phyloP scores from a whole-genome alignment of 1,140 invertebrate genomes.

The Pteromalus puparum region DNA sequence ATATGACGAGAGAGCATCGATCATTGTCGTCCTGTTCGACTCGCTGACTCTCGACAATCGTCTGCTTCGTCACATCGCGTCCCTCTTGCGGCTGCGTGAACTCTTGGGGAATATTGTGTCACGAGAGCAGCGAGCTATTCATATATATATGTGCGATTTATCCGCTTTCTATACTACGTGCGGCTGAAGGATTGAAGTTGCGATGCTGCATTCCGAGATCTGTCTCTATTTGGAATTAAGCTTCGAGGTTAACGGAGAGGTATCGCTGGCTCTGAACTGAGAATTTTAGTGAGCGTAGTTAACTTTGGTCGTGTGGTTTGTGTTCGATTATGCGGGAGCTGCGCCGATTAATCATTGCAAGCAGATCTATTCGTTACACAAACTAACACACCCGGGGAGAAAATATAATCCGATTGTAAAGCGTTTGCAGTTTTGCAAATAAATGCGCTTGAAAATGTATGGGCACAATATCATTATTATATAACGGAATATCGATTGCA shows the following conservation, averaged over 20 bases:
- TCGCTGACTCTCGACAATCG: slow-evolving; percentile 33
- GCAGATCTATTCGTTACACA: too few species aligned
- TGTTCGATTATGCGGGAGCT: too few species aligned
- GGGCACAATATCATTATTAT: too few species aligned
- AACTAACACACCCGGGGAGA: too few species aligned
- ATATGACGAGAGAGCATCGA: slow-evolving; percentile 15
- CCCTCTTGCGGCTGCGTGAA: too few species aligned
- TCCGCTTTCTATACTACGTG: background rate
- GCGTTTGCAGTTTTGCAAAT: too few species aligned
- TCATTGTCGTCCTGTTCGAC: slow-evolving; percentile 30
- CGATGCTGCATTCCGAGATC: background rate
- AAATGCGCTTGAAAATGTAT: too few species aligned
- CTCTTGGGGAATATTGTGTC: background rate
- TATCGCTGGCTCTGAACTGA: background rate
- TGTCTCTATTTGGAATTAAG: background rate
- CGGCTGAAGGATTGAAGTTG: background rate
- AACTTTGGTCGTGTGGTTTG: background rate
- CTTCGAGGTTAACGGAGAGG: background rate
- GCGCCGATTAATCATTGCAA: too few species aligned
- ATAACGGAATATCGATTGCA: too few species aligned
- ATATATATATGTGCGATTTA: too few species aligned
- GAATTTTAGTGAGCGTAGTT: background rate
- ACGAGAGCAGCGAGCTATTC: too few species aligned
- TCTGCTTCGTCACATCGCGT: background rate
- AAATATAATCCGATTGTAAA: too few species aligned